phyloP scores from a whole-genome alignment of 2,888 invertebrate species.

The Heliconius erato region DNA sequence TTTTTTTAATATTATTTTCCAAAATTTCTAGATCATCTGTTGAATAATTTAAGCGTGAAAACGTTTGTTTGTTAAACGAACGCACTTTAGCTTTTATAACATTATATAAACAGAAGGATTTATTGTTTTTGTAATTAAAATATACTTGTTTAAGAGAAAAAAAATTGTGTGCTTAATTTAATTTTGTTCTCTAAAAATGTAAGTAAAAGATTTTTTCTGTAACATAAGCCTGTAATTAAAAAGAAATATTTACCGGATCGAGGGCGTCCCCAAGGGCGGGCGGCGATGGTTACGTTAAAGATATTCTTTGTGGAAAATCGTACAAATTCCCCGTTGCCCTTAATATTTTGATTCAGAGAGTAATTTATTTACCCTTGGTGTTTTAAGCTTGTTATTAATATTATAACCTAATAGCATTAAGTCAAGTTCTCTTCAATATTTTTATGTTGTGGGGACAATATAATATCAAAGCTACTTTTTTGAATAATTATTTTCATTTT shows the following conservation, averaged over 20 bases:
- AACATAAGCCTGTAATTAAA: conserved; percentile 33
- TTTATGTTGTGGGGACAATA: too few species aligned
- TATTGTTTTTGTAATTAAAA: neutral
- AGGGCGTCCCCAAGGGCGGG: conserved; percentile 16
- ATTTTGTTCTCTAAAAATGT: neutral
- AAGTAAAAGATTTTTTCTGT: neutral
- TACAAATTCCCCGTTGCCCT: conserved; percentile 8
- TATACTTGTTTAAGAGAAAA: neutral
- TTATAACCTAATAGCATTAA: neutral
- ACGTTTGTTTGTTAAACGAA: neutral
- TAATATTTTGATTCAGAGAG: conserved; percentile 7
- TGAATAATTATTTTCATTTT: neutral
- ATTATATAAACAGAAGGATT: neutral
- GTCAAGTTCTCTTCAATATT: neutral
- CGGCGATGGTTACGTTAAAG: conserved; percentile 9
- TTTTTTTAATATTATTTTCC: too few species aligned
- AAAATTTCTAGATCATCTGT: neutral
- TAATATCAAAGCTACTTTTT: too few species aligned
- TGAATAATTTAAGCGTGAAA: neutral
- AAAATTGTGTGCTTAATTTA: neutral
- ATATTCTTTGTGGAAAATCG: conserved; percentile 27
- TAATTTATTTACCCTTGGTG: neutral
- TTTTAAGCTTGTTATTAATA: conserved; percentile 12
- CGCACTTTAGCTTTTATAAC: neutral
- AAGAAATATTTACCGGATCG: conserved; percentile 30